These are phyloP conservation scores for Gerosis bhagava DNA, from an alignment of 2,888 invertebrate genomes.

Conservation along the genomic window DNA sequence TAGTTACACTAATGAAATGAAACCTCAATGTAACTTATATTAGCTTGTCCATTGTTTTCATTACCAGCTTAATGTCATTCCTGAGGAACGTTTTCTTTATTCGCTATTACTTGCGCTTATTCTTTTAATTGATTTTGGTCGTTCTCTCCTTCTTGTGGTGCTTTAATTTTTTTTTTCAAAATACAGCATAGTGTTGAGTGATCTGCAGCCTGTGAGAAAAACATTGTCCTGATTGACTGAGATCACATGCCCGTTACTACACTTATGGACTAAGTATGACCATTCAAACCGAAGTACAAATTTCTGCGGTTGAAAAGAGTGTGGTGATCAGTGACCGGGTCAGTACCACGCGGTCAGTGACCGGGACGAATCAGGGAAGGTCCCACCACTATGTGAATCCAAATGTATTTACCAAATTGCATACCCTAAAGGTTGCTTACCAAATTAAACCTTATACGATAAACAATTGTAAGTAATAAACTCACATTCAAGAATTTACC, in stretches of 20 bases:
- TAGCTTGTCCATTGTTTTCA: conserved; percentile 33
- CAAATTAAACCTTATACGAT: conserved; percentile 67
- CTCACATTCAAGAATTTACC: conserved; percentile 41
- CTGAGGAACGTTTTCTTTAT: conserved; percentile 26
- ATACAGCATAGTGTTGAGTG: too few species aligned
- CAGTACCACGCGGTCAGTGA: too few species aligned
- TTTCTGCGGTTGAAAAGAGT: too few species aligned
- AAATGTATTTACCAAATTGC: conserved; percentile 54
- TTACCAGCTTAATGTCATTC: conserved; percentile 27
- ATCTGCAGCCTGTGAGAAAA: too few species aligned
- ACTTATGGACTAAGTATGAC: too few species aligned
- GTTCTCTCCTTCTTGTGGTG: conserved; percentile 45
- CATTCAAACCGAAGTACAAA: too few species aligned
- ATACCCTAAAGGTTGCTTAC: conserved; percentile 58
- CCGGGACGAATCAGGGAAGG: too few species aligned
- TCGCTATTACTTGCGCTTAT: not conserved
- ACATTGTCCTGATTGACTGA: too few species aligned
- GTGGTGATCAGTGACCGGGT: too few species aligned
- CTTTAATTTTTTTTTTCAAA: too few species aligned
- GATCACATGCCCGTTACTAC: too few species aligned
- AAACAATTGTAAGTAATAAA: conserved; percentile 71
- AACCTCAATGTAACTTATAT: conserved; percentile 32
- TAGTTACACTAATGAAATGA: conserved; percentile 47
- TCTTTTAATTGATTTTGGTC: not conserved
- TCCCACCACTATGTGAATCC: too few species aligned